phyloP scores from a whole-genome alignment of 1,140 invertebrate species.

The Augochlora pura region DNA sequence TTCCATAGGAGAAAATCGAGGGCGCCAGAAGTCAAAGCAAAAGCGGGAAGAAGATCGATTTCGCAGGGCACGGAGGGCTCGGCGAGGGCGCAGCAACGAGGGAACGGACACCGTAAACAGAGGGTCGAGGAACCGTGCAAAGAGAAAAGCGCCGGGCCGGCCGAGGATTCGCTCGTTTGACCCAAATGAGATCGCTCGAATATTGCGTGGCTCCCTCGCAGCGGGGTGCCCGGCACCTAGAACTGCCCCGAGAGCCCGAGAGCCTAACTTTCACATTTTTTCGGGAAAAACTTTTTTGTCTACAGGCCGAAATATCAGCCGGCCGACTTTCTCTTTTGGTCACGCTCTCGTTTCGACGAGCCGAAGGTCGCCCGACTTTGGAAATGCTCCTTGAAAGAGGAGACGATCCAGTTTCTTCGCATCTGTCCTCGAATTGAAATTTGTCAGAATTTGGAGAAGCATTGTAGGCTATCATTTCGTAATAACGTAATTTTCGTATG shows the following conservation, averaged over 20 bases:
- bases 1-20: too few species aligned
- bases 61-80: background rate
- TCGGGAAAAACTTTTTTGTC: conserved; percentile 65
- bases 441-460: background rate
- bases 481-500: too few species aligned
- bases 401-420: background rate
- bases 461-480: too few species aligned
- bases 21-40: background rate
- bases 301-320: conserved; percentile 34
- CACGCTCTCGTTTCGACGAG: background rate
- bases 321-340: conserved; percentile 35
- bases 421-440: background rate
- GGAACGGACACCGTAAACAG: conserved; percentile 23
- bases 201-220: conserved; percentile 69
- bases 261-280: conserved; percentile 77
- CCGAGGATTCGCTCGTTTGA: background rate
- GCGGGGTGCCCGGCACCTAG: conserved; percentile 63
- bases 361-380: conserved; percentile 5
- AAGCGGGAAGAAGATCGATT: conserved; percentile 1
- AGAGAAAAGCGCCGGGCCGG: conserved; percentile 17
- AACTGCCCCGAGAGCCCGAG: conserved; percentile 34
- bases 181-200: conserved; percentile 44
- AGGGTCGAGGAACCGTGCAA: conserved; percentile 9
- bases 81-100: background rate
- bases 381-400: background rate